phyloP scores from a whole-genome alignment of 1,140 invertebrate species.

The Trichoplusia ni region DNA sequence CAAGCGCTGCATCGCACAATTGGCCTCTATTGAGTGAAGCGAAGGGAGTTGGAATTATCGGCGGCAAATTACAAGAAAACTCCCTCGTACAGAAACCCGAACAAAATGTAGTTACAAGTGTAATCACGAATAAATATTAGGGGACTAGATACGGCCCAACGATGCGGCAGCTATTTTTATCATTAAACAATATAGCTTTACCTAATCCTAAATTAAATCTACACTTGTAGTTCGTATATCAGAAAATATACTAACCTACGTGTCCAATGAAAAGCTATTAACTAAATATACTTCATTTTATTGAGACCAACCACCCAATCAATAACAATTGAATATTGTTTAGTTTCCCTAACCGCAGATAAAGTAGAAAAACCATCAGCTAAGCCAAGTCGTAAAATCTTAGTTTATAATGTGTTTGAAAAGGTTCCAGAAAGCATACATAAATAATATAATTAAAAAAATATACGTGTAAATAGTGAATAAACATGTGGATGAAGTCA shows the following conservation, averaged over 20 bases:
- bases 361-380: neutral
- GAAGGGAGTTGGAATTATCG: slow-evolving; percentile 53
- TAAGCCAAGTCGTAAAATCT: slow-evolving; percentile 13
- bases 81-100: slow-evolving; percentile 40
- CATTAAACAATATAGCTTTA: neutral
- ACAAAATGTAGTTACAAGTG: slow-evolving; percentile 33
- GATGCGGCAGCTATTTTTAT: neutral
- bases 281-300: neutral
- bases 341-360: slow-evolving; percentile 12
- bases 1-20: slow-evolving; percentile 53
- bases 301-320: neutral
- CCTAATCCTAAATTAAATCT: neutral
- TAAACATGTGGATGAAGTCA: slow-evolving; percentile 34
- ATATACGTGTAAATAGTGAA: slow-evolving; percentile 31
- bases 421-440: slow-evolving; percentile 27
- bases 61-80: slow-evolving; percentile 60
- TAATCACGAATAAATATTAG: slow-evolving; percentile 8
- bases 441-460: slow-evolving; percentile 35
- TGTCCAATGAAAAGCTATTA: neutral
- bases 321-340: slow-evolving; percentile 21
- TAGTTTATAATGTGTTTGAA: slow-evolving; percentile 26
- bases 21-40: slow-evolving; percentile 51
- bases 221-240: no score
- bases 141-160: slow-evolving; percentile 23
- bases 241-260: no score